Evolutionary conservation across 2,888 invertebrate genomes (phyloP).

Genomic region (Campoletis raptor): DNA sequence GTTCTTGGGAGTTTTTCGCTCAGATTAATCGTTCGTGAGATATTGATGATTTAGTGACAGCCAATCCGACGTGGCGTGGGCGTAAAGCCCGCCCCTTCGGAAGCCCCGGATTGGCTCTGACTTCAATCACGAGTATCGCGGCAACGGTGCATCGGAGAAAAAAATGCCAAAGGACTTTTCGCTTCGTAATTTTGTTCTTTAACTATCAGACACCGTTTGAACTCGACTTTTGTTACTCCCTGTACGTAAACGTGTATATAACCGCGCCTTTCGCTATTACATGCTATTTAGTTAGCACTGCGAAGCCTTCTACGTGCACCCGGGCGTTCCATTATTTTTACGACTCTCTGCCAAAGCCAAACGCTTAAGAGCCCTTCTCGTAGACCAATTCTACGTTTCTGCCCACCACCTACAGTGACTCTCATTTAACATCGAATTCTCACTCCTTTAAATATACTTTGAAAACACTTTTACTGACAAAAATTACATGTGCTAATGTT

Average conservation of each 20-base stretch:
- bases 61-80: neutral
- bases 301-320: constrained; percentile 74
- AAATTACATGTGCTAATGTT: neutral
- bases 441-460: neutral
- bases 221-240: constrained; percentile 2
- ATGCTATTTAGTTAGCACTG: constrained; percentile 80
- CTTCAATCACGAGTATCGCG: neutral
- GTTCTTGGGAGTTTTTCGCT: neutral
- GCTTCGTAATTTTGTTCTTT: neutral
- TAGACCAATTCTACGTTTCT: constrained; percentile 74
- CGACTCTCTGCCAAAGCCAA: constrained; percentile 81
- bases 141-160: neutral
- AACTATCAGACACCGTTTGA: neutral
- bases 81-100: neutral
- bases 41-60: neutral
- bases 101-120: neutral
- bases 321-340: constrained; percentile 82
- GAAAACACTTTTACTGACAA: neutral
- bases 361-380: constrained; percentile 75
- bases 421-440: constrained; percentile 59
- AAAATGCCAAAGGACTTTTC: neutral
- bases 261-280: constrained; percentile 78
- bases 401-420: constrained; percentile 70
- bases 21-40: neutral
- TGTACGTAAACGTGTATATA: constrained; percentile 47